Percentiles rank a stretch among this genome's conserved stretches.
phyloP scores from a whole-genome alignment of 2,888 invertebrate genomes.

The Cephonodes hylas region DNA sequence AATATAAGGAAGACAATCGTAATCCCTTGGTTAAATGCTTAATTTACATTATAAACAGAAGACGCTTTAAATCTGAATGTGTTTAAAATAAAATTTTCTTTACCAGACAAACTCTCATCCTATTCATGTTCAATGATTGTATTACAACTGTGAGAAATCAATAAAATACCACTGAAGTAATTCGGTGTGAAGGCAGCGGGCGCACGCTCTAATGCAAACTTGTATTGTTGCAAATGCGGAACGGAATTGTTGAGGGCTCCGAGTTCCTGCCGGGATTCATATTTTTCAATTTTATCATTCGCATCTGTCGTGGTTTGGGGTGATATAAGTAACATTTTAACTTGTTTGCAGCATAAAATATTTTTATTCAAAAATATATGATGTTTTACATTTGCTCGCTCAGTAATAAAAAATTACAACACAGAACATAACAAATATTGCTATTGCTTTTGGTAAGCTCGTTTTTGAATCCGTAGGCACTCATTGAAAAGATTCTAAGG shows the following conservation, averaged over 20 bases:
- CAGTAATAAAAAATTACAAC: too few species aligned
- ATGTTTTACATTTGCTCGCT: too few species aligned
- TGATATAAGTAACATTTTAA: constrained; percentile 1
- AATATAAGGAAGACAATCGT: too few species aligned
- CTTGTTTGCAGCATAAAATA: neutral
- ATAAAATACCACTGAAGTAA: constrained; percentile 5
- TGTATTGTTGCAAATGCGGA: constrained; percentile 42
- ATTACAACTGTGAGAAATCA: neutral
- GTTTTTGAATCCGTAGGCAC: neutral
- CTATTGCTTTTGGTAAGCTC: too few species aligned
- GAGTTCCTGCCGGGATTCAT: constrained; percentile 32
- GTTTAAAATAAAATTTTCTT: too few species aligned
- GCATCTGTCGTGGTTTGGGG: neutral
- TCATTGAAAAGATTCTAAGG: too few species aligned
- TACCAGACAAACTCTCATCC: too few species aligned
- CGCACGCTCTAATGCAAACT: constrained; percentile 34
- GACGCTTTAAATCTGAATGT: too few species aligned
- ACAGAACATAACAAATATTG: too few species aligned
- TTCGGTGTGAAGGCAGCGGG: constrained; percentile 32
- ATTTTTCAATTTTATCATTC: constrained; percentile 45
- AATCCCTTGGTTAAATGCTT: too few species aligned
- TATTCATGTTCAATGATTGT: too few species aligned
- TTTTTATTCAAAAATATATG: neutral
- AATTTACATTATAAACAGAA: too few species aligned
- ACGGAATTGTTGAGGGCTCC: constrained; percentile 40